A percentile compares a stretch with the other conserved stretches of the same genome.
These are phyloP conservation scores for Paradisaea rubra DNA, from an alignment of 2,113 vertebrate genomes.

Conservation along the genomic window DNA sequence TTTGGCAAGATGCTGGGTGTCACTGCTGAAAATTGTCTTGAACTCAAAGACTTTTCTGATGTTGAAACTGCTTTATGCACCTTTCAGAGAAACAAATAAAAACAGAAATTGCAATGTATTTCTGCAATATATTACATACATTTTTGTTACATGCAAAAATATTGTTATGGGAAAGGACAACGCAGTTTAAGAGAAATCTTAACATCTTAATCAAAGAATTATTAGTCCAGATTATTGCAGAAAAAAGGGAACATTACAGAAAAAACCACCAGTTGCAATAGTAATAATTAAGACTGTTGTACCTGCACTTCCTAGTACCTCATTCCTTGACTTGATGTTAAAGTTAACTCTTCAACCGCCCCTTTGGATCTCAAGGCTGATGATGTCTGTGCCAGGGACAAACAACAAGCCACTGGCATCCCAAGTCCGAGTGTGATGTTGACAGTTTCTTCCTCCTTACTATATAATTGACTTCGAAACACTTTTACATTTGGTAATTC, in stretches of 20 bases:
- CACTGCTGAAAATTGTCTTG: neutral
- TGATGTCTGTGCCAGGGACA: fast-evolving
- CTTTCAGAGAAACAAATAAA: neutral
- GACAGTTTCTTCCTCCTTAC: neutral
- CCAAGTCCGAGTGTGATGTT: fast-evolving
- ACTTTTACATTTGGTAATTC: neutral
- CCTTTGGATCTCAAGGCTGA: fast-evolving
- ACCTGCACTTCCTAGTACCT: neutral
- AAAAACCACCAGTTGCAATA: neutral
- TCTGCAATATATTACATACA: neutral
- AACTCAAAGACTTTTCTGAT: neutral
- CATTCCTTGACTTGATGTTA: neutral
- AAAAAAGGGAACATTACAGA: neutral
- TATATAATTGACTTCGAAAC: neutral
- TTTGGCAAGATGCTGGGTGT: neutral
- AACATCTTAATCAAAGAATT: neutral
- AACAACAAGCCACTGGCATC: neutral
- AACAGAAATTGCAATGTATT: neutral
- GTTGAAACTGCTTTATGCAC: neutral
- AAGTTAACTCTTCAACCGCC: fast-evolving
- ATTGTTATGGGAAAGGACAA: neutral
- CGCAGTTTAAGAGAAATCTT: neutral
- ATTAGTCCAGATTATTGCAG: neutral
- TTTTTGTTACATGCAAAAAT: neutral
- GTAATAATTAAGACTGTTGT: neutral